Evolutionary conservation across 2,113 vertebrate genomes (phyloP), one percentile per base, ranked within the genome.

Genomic region (Proteles cristata): DNA sequence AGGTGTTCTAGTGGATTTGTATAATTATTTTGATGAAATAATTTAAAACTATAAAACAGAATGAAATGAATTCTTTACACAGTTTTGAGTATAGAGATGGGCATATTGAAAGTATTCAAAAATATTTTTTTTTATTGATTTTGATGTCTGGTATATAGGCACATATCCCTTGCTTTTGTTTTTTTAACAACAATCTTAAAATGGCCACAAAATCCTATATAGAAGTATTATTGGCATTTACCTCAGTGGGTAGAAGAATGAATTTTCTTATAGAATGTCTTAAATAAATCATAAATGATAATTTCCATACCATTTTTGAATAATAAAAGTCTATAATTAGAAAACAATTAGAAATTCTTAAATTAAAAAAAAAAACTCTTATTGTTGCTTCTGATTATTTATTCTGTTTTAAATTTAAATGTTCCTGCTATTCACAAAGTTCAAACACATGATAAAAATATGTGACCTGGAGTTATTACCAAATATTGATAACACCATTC

Each of bases 21-120:
- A 35, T 12, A 81, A 61, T 74, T 66, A 21, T 83, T 96, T 90
- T 93, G 23, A 81, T 80, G 12, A 82, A 83, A 88, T 88, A 76
- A 48, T 77, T 1, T 45, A 90, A 90, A 96, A 39, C 69, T 61
- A 73, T 6, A n/a, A 86, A 74, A 43, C 6, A 69, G 2, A 77
- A 88, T 55, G 61, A 26, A 73, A 28, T 69, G 2, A 79, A 45
- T 45, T 35, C 5, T 66, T 28, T 61, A 39, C 21, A 63, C 4
- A 63, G 8, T 68, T 90, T 87, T 96, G 26, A 79, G 2, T n/a
- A 16, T 35, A 92, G 15, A 71, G 17, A 26, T 25, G 1, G 23
- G 33, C 11, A 35, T 25, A 69, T 21, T 50, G 31, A 65, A 66
- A 68, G 3, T 9, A 87, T 68, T 71, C 11, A 66, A 66, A 79